Evolutionary conservation across 2,113 vertebrate genomes (phyloP), one percentile per base, ranked within the genome.

Genomic region (Pterocles gutturalis): DNA sequence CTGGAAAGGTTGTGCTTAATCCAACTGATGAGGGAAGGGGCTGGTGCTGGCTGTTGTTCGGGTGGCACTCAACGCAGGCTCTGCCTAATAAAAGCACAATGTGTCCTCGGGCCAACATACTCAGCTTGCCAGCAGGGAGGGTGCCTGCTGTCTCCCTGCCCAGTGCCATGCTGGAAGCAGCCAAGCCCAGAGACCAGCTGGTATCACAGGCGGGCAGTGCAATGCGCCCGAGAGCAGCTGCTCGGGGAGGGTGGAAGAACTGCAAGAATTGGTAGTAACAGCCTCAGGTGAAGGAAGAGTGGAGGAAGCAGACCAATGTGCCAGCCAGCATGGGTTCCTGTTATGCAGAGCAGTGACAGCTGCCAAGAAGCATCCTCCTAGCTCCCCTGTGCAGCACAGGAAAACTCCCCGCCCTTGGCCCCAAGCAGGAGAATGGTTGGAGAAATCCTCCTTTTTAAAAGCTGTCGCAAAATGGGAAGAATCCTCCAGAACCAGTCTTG

Each of bases 61-160:
- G 33, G 20, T 69, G n/a, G 61, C 70, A 51, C 34, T 54, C 48
- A 67, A 66, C 34, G 54, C 15, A 77, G 64, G 4, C 38, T 49
- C 29, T 93, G 48, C 75, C 87, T 87, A 77, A 88, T 43, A 66
- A 89, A 93, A 90, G 65, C 41, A 67, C 51, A 71, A 7, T 14
- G 36, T 58, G 61, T 83, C 64, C 53, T 57, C 5, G 2, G 57
- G 53, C 48, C 1, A 28, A 10, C 17, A 75, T 6, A 13, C 28
- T 29, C 28, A 41, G 78, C 25, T 36, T 69, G 55, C 65, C 18
- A 2, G 7, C 0, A 0, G 31, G 64, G 28, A 60, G 45, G n/a
- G 31, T 64, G 54, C 75, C 82, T 13, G 18, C 48, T 81, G n/a
- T 31, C 21, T 45, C n/a, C 38, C 55, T 84, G 72, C 69, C 53